Base-by-base conservation (phyloP, 2,797 vertebrate genomes). In the Synanceia verrucosa region DNA sequence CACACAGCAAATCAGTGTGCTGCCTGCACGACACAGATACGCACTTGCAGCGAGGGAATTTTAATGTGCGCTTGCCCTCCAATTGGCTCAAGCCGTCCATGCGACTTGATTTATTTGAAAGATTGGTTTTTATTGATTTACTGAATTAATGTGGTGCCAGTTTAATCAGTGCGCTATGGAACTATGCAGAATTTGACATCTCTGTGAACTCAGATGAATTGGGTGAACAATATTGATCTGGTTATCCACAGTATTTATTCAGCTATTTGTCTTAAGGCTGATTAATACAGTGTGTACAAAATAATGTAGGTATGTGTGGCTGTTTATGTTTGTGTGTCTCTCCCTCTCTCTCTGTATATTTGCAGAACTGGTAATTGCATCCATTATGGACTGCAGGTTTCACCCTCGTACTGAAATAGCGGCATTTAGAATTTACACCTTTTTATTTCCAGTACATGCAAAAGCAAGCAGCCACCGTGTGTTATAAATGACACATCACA, bases 91-190 rank as follows among this genome's bases (percentile, higher is more conserved):
- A 86, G 87, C 81, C 75, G 73, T 88, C 87, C 73, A 84, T 68
- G 90, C 68, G 37, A 86, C 91, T 92, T 93, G 90, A 92, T 92
- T 93, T 92, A 92, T 94, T 90, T 90, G 92, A 93, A 92, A 90
- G 91, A 94, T 94, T 94, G 93, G 88, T 93, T 92, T n/a, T 89
- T 93, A 94, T 94, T 89, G 94, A 94, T 93, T 91, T 82, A 78
- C 83, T 90, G 92, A 92, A 94, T 93, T 93, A 94, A 93, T 93
- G 92, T 86, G 89, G 90, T 92, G 90, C 91, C 88, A 86, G 89
- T 92, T 93, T 92, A 93, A 94, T 93, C 92, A 92, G 90, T 82
- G 88, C 76, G 86, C 87, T 82, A 88, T 82, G 71, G 86, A 87
- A 90, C 89, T 89, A 90, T 87, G 89, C 86, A 77, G 89, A 92